Percentiles rank a stretch among this genome's conserved stretches.
Evolutionary conservation across 2,113 vertebrate genomes (phyloP).

Genomic region (Notothenia coriiceps): DNA sequence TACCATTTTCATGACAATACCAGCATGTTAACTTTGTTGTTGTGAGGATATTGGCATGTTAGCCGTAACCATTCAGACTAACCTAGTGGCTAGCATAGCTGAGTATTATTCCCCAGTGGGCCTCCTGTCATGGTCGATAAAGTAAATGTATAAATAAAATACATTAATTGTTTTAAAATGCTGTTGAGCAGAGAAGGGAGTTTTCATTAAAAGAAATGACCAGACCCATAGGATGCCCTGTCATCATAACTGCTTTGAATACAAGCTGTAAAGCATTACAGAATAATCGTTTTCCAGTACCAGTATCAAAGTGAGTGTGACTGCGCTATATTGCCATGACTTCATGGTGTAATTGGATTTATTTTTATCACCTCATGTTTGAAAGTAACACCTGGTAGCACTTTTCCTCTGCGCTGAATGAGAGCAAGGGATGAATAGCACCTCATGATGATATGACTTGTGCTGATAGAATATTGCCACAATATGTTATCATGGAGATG

Average conservation of each 20-base stretch:
- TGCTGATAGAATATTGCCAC: conserved; percentile 30
- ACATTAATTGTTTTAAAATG: not conserved
- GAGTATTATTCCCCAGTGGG: not conserved
- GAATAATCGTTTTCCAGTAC: conserved; percentile 4
- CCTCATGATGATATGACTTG: conserved; percentile 18
- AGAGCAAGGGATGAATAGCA: conserved; percentile 23
- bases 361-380: conserved; percentile 52
- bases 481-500: conserved; percentile 4
- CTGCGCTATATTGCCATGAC: conserved; percentile 31
- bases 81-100: not conserved
- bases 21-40: not conserved
- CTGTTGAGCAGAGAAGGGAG: not conserved
- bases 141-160: not conserved
- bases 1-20: not conserved
- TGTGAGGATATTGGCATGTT: not conserved
- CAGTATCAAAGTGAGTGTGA: conserved; percentile 15
- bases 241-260: conserved; percentile 19
- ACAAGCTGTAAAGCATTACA: conserved; percentile 46
- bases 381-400: conserved; percentile 60
- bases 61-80: not conserved
- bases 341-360: conserved; percentile 56
- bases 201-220: not conserved
- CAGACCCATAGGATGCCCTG: not conserved
- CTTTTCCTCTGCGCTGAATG: conserved; percentile 27
- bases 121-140: not conserved